Base-by-base conservation (phyloP, 2,797 vertebrate species). In the Neostethus bicornis region DNA sequence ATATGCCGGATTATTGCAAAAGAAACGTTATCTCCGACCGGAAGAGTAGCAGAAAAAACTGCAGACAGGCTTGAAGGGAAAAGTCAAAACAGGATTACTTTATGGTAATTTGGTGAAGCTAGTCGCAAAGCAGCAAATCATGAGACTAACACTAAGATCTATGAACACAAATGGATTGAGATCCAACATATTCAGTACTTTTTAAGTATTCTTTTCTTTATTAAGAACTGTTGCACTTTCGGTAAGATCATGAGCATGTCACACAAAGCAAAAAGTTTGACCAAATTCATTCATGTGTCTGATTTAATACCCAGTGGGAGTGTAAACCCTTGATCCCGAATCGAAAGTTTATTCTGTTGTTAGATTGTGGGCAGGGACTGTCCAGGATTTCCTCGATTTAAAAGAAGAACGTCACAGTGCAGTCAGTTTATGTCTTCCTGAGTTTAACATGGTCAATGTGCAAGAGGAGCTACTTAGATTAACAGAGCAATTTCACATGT, bases 241-340 rank as follows among this genome's bases (percentile, higher is more conserved):
- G 42, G 9, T 21, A 19, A 42, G 6, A 17, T 42, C 7, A 37
- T 11, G 12, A 16, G 17, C 10, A 29, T 25, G 39, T 42, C 28
- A 38, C n/a, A 31, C 1, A 25, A 19, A 13, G 28, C 17, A 8
- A 0, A 20, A 10, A 11, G 31, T 25, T 45, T 37, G 38, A 31
- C 13, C 11, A 44, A 8, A 44, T 32, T 43, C 37, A 41, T 42
- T n/a, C 13, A 2, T 23, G 11, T 25, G 3, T 2, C 2, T 32
- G 5, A 38, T 51, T 56, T 57, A 14, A 51, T 13, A 48, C 16
- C 47, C 7, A 49, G 9, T 23, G 12, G 9, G 7, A 20, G 5
- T 59, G 51, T 70, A 66, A 63, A 77, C 73, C 59, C 72, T 75
- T 73, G 67, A 63, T 32, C 41, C 47, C 7, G 29, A 46, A 38